Base-by-base conservation (phyloP, 2,888 invertebrate genomes). In the Drosophila fungiperda region DNA sequence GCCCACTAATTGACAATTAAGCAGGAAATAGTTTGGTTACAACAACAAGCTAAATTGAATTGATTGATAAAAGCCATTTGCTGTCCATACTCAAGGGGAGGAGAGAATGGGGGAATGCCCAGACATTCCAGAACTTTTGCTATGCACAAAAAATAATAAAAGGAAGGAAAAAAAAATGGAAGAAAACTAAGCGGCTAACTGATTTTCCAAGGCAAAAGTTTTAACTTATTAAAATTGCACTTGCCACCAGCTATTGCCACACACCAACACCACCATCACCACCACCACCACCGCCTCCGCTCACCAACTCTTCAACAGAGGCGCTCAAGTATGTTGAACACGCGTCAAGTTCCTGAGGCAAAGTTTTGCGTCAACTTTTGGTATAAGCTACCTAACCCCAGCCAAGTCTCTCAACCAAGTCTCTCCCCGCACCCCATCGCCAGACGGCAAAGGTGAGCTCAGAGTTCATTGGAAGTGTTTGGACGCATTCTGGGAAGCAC, bases 251-350 rank as follows among this genome's bases (percentile, higher is more conserved):
- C 59, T 42, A 61, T 11, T 38, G 42, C 63, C 66, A 38, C 38
- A 57, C 68, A 15, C 17, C 42, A 45, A 38, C 42, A 26, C 32
- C 40, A 53, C 23, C 20, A 35, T 9, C 20, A 20, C 17, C 42
- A 45, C 42, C 42, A 26, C 32, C 40, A 53, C 23, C 20, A 35
- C 15, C 12, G 9, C 20, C 40, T 29, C 67, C 36, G 35, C 36
- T n/a, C 40, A 45, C 38, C 40, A 59, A 45, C 73, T 72, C 59
- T 64, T 67, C 53, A 59, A 45, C 75, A 64, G 73, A 87, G 82
- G 89, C 89, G 83, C 87, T 86, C 87, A 86, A 88, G 89, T 89
- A 87, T 88, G 89, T 87, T 85, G 85, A 89, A 89, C 87, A 87
- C 87, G 87, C 87, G 87, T 89, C 87, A 87, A 89, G 89, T 87